phyloP scores from a whole-genome alignment of 2,113 vertebrate genomes.

The Anseranas semipalmata region DNA sequence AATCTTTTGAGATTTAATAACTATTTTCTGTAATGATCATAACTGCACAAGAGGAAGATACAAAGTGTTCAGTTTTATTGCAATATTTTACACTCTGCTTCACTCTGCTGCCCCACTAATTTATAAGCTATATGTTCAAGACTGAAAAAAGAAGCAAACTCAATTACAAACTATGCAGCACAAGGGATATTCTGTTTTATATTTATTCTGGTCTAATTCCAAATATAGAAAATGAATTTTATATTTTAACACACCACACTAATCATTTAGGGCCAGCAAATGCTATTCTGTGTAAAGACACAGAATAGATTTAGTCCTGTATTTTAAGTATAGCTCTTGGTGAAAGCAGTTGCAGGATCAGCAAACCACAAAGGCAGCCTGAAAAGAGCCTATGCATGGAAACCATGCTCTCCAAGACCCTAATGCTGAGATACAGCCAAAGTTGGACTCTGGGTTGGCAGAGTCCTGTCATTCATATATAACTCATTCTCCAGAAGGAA shows the following conservation, averaged over 20 bases:
- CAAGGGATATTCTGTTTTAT: constrained; percentile 8
- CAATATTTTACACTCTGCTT: constrained; percentile 52
- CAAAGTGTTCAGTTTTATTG: constrained; percentile 34
- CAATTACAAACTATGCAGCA: constrained; percentile 33
- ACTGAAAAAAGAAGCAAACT: constrained; percentile 11
- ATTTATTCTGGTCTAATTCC: constrained; percentile 15
- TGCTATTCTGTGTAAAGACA: neutral
- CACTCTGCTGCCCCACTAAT: constrained; percentile 33
- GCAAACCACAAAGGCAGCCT: neutral
- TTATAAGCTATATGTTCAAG: constrained; percentile 36
- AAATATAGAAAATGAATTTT: neutral
- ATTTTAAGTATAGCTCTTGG: neutral
- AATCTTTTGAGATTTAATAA: constrained; percentile 64
- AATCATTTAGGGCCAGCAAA: neutral
- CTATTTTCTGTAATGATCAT: constrained; percentile 52
- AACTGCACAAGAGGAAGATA: constrained; percentile 25
- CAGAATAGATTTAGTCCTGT: neutral
- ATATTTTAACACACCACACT: neutral
- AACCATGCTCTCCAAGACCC: neutral
- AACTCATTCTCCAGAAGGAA: neutral
- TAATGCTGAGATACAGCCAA: neutral
- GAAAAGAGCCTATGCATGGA: neutral
- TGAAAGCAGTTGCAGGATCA: neutral
- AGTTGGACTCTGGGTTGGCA: neutral
- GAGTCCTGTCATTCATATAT: neutral